Evolutionary conservation across 2,888 invertebrate species (phyloP).

Genomic region (Andrena camellia): DNA sequence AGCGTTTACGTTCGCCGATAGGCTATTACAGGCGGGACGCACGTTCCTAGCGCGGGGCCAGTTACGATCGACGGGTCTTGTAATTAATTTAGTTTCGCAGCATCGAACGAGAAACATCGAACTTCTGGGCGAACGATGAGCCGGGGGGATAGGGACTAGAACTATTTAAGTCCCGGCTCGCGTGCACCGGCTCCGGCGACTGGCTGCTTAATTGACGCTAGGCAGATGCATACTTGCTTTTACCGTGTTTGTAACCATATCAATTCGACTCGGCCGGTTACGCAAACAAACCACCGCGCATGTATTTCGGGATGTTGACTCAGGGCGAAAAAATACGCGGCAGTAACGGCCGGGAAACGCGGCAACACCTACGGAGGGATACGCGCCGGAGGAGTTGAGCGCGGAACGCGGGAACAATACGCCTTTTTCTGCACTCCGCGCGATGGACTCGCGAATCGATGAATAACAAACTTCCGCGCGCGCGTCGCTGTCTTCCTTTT

Average conservation of each 20-base stretch:
- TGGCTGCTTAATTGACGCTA: conserved; percentile 79
- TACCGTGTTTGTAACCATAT: conserved; percentile 76
- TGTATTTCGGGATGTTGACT: conserved; percentile 78
- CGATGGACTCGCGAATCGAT: conserved; percentile 3
- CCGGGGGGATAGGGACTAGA: conserved; percentile 51
- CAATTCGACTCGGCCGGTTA: conserved; percentile 76
- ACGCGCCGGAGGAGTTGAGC: conserved; percentile 2
- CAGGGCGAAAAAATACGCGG: conserved; percentile 73
- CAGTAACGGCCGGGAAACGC: conserved; percentile 57
- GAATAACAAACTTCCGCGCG: conserved; percentile 18
- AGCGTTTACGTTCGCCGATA: conserved; percentile 1
- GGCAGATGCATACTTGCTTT: conserved; percentile 78
- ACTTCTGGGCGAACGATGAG: conserved; percentile 28
- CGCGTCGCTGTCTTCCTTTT: not conserved
- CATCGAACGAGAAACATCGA: conserved; percentile 19
- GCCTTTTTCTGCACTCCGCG: conserved; percentile 8
- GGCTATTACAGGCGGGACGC: not conserved
- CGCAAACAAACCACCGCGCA: conserved; percentile 76
- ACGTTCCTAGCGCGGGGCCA: not conserved
- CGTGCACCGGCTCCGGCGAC: conserved; percentile 59
- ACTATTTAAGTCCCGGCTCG: conserved; percentile 74
- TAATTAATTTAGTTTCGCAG: conserved; percentile 48
- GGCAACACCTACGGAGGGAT: conserved; percentile 36
- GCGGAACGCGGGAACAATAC: conserved; percentile 22
- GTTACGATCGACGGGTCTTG: conserved; percentile 19